Evolutionary conservation across 2,113 vertebrate species (phyloP).

Genomic region (Panthera tigris): DNA sequence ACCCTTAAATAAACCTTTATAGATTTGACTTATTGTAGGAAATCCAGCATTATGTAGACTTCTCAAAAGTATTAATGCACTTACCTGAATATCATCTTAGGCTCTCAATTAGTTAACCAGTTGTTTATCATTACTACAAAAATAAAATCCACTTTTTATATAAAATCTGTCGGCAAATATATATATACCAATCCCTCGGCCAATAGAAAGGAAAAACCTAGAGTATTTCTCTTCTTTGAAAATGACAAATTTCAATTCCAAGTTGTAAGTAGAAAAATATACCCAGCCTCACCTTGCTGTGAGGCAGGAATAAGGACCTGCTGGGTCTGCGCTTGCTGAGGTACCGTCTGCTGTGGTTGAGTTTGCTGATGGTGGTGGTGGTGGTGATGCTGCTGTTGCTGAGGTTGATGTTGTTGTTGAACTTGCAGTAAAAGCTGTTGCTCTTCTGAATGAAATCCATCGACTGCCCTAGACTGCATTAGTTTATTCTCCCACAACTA

Average conservation of each 20-base stretch:
- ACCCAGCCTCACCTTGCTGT: conserved; percentile 90
- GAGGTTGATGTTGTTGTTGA: conserved; percentile 90
- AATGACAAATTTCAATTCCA: not conserved
- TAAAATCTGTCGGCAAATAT: not conserved
- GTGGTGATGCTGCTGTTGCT: conserved; percentile 88
- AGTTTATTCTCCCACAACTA: conserved; percentile 99
- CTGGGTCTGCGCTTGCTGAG: conserved; percentile 86
- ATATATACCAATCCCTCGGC: not conserved
- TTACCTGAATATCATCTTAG: not conserved
- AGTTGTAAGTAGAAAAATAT: not conserved
- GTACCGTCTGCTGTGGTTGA: conserved; percentile 72
- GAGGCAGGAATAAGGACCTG: conserved; percentile 94
- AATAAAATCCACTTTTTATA: not conserved
- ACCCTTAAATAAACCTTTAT: not conserved
- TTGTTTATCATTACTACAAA: not conserved
- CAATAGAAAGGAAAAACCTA: not conserved
- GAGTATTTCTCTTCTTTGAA: not conserved
- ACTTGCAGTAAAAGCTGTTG: conserved; percentile 93
- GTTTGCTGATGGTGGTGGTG: conserved; percentile 87
- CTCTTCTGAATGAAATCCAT: conserved; percentile 98
- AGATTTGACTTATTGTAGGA: not conserved
- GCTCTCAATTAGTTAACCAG: not conserved
- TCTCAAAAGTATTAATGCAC: not conserved
- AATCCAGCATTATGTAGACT: not conserved
- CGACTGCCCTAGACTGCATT: conserved; percentile 98